phyloP scores from a whole-genome alignment of 1,140 invertebrate species.

The Tenebrio molitor region DNA sequence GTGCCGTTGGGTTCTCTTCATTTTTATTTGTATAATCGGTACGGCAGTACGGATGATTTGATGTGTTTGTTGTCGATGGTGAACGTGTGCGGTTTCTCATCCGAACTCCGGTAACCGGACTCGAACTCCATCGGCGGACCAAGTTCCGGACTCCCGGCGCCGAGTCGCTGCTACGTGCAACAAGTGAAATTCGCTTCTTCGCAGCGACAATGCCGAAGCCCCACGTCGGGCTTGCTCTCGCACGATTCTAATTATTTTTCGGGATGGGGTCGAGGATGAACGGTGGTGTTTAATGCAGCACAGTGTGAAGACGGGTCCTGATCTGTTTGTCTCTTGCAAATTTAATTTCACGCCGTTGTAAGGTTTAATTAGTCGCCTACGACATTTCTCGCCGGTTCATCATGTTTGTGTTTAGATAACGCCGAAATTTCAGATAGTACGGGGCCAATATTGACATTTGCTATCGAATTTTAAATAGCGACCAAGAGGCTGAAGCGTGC shows the following conservation, averaged over 20 bases:
- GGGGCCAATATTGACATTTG: constrained; percentile 18
- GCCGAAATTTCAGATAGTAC: constrained; percentile 1
- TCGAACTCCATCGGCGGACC: neutral
- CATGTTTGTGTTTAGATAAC: constrained; percentile 26
- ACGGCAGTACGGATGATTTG: constrained; percentile 23
- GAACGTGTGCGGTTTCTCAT: neutral
- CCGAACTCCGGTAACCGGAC: constrained; percentile 17
- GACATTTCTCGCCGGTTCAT: neutral
- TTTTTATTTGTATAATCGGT: constrained; percentile 39
- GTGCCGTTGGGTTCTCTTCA: constrained; percentile 33
- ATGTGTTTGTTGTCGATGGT: constrained; percentile 22
- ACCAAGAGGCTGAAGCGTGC: neutral
- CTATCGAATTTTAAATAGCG: constrained; percentile 7
- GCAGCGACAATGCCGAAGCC: neutral
- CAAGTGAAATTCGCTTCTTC: constrained; percentile 20
- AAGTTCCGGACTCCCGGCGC: constrained; percentile 2
- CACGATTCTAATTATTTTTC: neutral
- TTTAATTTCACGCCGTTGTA: constrained; percentile 1
- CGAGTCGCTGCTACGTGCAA: constrained; percentile 4
- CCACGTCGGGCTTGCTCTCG: neutral
- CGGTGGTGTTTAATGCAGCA: no score
- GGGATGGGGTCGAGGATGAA: no score
- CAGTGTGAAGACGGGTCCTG: no score
- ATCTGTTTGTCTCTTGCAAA: neutral
- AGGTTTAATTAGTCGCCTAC: constrained; percentile 18